Conservation (phyloP, 2,797 vertebrate species). For the Lacerta agilis region DNA sequence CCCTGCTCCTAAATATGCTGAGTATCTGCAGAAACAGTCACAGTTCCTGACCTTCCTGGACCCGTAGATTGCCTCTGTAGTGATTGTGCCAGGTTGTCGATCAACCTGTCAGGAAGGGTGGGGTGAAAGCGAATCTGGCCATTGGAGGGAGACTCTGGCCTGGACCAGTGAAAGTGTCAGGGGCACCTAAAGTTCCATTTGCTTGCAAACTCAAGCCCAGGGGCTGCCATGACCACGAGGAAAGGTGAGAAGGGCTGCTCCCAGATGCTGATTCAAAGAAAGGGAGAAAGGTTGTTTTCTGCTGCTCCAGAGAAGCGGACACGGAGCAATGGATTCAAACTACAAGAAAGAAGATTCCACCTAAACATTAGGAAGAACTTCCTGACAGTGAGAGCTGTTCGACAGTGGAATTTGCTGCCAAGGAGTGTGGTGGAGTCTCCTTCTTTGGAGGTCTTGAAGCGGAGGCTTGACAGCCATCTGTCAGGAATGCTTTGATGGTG, state of each 20-base stretch:
- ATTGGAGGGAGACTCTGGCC: neutral
- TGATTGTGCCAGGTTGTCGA: neutral
- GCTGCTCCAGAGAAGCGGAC: too few species aligned
- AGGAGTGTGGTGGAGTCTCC: too few species aligned
- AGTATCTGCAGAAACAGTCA: neutral
- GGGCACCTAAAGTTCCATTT: neutral
- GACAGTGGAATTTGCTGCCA: too few species aligned
- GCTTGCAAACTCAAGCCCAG: too few species aligned
- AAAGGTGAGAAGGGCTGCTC: neutral
- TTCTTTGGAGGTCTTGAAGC: too few species aligned
- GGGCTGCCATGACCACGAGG: neutral
- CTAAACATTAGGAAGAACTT: too few species aligned
- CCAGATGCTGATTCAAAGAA: neutral
- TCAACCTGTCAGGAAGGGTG: conserved; percentile 4
- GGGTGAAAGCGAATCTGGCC: neutral
- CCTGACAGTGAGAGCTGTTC: too few species aligned
- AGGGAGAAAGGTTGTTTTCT: too few species aligned
- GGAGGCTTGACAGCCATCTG: too few species aligned
- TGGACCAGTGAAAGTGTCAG: neutral
- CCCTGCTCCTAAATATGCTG: neutral
- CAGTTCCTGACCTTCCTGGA: neutral
- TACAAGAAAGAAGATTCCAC: too few species aligned
- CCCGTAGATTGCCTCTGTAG: neutral
- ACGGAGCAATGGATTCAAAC: too few species aligned
- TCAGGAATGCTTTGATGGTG: too few species aligned